These are phyloP conservation scores for Drosophila kikkawai DNA, from an alignment of 1,140 invertebrate genomes.

Conservation along the genomic window DNA sequence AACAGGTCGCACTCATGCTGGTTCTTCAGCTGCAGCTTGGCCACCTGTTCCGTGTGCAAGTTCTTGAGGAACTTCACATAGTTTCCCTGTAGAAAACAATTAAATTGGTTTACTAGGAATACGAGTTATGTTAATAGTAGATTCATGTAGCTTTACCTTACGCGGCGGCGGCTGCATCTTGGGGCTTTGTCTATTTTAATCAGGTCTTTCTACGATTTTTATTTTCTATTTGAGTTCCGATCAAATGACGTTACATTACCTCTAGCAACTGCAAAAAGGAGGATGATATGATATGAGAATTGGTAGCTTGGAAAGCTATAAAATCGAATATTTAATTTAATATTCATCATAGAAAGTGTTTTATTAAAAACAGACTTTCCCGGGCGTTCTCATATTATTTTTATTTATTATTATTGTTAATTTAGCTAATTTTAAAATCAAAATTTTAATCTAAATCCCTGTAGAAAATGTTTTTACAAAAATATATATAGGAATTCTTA, in stretches of 20 bases:
- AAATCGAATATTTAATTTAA: background rate
- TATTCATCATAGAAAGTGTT: background rate
- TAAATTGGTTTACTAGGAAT: background rate
- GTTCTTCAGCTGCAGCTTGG: conserved; percentile 96
- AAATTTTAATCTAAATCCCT: too few relatives aligned
- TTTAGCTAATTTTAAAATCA: too few relatives aligned
- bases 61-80: conserved; percentile 95
- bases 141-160: conserved; percentile 65
- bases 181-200: conserved; percentile 54
- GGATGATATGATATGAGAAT: background rate
- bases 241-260: conserved; percentile 67
- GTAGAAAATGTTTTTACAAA: too few relatives aligned
- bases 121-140: background rate
- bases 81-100: conserved; percentile 88
- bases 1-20: conserved; percentile 98
- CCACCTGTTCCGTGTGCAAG: conserved; percentile 95
- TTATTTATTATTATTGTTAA: background rate
- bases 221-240: conserved; percentile 46
- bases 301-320: background rate
- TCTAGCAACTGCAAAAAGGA: conserved; percentile 61
- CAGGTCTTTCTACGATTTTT: conserved; percentile 32
- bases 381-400: background rate
- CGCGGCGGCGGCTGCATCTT: conserved; percentile 84
- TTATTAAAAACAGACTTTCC: background rate
- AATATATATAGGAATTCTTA: too few relatives aligned